phyloP scores from a whole-genome alignment of 2,888 invertebrate genomes.

The Lordiphosa fenestrarum region DNA sequence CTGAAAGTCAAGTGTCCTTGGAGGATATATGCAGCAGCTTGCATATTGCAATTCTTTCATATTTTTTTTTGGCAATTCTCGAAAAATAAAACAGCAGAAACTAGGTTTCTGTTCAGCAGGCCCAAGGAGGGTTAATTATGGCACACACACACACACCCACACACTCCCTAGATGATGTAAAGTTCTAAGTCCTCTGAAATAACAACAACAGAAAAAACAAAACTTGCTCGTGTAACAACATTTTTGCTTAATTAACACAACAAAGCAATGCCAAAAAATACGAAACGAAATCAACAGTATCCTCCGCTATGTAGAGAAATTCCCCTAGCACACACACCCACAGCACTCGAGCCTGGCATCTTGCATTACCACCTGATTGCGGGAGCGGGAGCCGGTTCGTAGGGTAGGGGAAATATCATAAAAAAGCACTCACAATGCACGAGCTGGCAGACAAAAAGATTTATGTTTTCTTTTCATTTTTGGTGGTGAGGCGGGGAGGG shows the following conservation, averaged over 20 bases:
- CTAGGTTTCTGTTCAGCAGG: too few relatives aligned
- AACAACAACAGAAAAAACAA: conserved; percentile 1
- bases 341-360: conserved; percentile 30
- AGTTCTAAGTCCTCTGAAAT: conserved; percentile 1
- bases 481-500: conserved; percentile 5
- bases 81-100: conserved; percentile 47
- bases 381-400: too few relatives aligned
- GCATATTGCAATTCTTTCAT: conserved; percentile 68
- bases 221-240: conserved; percentile 42
- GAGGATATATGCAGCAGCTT: conserved; percentile 60
- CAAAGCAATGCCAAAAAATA: conserved; percentile 60
- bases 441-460: conserved; percentile 50
- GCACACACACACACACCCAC: conserved; percentile 26
- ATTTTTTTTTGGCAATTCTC: conserved; percentile 48
- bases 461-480: conserved; percentile 62
- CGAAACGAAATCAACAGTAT: conserved; percentile 29
- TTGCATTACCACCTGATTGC: conserved; percentile 49
- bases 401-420: conserved; percentile 16
- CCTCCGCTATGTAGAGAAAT: conserved; percentile 26
- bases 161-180: background rate
- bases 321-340: conserved; percentile 32
- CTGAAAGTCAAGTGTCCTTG: conserved; percentile 76
- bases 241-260: conserved; percentile 76
- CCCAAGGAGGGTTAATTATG: too few relatives aligned
- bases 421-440: conserved; percentile 38